Conservation (phyloP, 2,888 invertebrate species). For the Galeruca laticollis region DNA sequence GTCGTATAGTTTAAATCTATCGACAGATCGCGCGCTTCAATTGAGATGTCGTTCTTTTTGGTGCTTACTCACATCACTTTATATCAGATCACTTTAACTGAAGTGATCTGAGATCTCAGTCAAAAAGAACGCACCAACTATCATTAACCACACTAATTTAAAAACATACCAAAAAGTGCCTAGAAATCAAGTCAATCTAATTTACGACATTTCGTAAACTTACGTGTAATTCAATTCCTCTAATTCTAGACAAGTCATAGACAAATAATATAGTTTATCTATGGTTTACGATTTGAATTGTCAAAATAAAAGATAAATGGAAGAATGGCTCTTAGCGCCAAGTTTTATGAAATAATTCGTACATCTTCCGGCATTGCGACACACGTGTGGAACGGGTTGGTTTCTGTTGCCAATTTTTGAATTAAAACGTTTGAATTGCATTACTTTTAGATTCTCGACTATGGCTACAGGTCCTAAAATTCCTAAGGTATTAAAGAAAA, state of each 20-base stretch:
- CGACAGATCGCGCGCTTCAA: too few species aligned
- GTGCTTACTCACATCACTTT: too few species aligned
- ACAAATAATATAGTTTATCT: too few species aligned
- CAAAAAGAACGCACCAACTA: too few species aligned
- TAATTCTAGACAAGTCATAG: too few species aligned
- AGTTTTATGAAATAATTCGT: constrained; percentile 36
- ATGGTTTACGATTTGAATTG: constrained; percentile 30
- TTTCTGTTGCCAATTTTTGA: constrained; percentile 40
- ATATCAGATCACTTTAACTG: too few species aligned
- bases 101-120: too few species aligned
- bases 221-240: too few species aligned
- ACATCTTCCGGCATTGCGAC: constrained; percentile 29
- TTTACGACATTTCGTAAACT: too few species aligned
- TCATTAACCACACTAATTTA: neutral
- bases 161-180: neutral
- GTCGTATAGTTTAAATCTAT: too few species aligned
- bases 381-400: constrained; percentile 49
- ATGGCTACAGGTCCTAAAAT: constrained; percentile 63
- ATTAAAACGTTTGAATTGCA: constrained; percentile 20
- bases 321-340: constrained; percentile 38
- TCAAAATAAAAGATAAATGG: constrained; percentile 31
- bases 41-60: too few species aligned
- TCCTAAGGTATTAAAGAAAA: constrained; percentile 64
- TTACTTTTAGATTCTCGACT: constrained; percentile 57
- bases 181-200: neutral